Percentiles rank a stretch among this genome's conserved stretches.
Evolutionary conservation across 2,797 vertebrate species (phyloP).

Genomic region (Pitangus sulphuratus): DNA sequence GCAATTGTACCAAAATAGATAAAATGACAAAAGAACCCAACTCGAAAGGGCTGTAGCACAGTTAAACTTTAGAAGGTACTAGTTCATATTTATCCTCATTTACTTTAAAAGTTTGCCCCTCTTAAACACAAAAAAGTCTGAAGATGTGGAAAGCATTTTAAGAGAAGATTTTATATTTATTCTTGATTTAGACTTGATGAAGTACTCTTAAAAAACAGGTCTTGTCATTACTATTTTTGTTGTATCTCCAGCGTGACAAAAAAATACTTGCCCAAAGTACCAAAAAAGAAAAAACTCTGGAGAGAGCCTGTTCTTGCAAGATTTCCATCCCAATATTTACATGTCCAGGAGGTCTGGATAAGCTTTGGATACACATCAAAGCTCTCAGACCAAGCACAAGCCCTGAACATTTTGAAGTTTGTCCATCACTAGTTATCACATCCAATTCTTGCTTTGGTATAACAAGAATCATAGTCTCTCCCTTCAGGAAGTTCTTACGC

Average conservation of each 20-base stretch:
- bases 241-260: conserved; percentile 23
- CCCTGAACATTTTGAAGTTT: conserved; percentile 58
- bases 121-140: background rate
- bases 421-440: conserved; percentile 41
- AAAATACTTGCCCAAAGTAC: conserved; percentile 47
- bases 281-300: conserved; percentile 46
- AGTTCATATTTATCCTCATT: background rate
- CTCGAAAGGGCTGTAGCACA: background rate
- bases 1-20: background rate
- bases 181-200: conserved; percentile 35
- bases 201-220: conserved; percentile 34
- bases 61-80: background rate
- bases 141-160: conserved; percentile 23
- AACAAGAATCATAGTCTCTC: background rate
- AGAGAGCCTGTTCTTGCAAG: conserved; percentile 63
- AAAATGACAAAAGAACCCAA: background rate
- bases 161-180: background rate
- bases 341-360: conserved; percentile 60
- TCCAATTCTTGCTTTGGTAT: conserved; percentile 15
- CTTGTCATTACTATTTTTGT: conserved; percentile 42
- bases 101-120: background rate
- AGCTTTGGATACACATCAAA: conserved; percentile 67
- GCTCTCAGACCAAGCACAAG: conserved; percentile 56
- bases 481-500: conserved; percentile 16
- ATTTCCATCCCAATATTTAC: conserved; percentile 55